phyloP scores from a whole-genome alignment of 1,140 invertebrate genomes.

The Scaptodrosophila lebanonensis region DNA sequence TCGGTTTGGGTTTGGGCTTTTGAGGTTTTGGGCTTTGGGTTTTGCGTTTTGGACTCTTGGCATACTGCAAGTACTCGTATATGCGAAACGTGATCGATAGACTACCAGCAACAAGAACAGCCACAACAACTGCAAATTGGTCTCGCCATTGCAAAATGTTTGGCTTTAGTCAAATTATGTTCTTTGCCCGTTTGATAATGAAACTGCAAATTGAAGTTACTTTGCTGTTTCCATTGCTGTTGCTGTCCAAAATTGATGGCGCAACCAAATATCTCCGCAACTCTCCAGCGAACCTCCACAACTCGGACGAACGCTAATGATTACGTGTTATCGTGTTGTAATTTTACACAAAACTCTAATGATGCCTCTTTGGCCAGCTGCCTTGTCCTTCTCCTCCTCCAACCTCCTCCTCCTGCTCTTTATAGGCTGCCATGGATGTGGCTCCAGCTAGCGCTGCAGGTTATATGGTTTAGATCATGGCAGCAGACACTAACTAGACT shows the following conservation, averaged over 20 bases:
- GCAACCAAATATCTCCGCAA: slow-evolving; percentile 64
- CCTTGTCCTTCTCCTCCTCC: slow-evolving; percentile 9
- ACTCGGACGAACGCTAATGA: slow-evolving; percentile 51
- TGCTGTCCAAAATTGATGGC: slow-evolving; percentile 54
- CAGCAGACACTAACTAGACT: slow-evolving; percentile 73
- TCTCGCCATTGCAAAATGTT: slow-evolving; percentile 54
- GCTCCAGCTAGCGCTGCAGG: slow-evolving; percentile 53
- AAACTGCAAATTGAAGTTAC: slow-evolving; percentile 62
- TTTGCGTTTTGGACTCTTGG: background rate
- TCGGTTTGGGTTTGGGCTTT: background rate
- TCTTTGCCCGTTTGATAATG: slow-evolving; percentile 74
- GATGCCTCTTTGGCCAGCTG: slow-evolving; percentile 33
- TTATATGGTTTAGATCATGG: slow-evolving; percentile 71
- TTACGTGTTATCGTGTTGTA: slow-evolving; percentile 77
- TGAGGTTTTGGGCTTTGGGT: no score
- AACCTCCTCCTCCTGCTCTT: slow-evolving; percentile 28
- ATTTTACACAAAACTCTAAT: slow-evolving; percentile 74
- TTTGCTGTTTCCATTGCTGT: slow-evolving; percentile 13
- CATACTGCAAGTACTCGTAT: no score
- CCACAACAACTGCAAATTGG: slow-evolving; percentile 57
- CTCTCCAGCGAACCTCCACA: background rate
- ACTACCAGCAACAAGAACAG: slow-evolving; percentile 43
- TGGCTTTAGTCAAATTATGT: slow-evolving; percentile 71
- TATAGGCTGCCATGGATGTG: slow-evolving; percentile 43
- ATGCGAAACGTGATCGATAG: slow-evolving; percentile 73